phyloP scores from a whole-genome alignment of 35 echinoderm and acorn worm genomes.

The Anneissia japonica region DNA sequence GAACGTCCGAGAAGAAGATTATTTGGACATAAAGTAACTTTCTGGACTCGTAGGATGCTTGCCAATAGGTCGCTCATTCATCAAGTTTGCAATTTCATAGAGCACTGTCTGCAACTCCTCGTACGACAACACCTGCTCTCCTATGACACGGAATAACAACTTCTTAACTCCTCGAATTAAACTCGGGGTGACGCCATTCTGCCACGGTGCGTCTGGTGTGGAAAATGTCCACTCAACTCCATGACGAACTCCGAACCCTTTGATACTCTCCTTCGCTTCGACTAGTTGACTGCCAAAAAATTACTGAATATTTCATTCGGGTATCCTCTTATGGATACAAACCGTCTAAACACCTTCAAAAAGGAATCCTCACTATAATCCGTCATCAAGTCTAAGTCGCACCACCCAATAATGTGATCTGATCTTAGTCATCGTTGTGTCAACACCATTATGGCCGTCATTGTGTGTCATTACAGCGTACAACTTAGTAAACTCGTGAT shows the following conservation, averaged over 20 bases:
- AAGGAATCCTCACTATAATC: slow-evolving; percentile 9
- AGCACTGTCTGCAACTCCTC: slow-evolving; percentile 1
- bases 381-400: neutral
- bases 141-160: neutral
- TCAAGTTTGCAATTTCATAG: neutral
- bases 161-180: neutral
- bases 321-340: slow-evolving; percentile 1
- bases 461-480: neutral
- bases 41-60: no score
- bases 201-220: slow-evolving; percentile 12
- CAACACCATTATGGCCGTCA: neutral
- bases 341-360: slow-evolving; percentile 6
- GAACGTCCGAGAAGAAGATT: no score
- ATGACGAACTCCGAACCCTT: neutral
- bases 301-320: neutral
- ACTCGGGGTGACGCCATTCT: slow-evolving; percentile 6
- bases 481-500: neutral
- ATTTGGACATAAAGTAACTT: no score
- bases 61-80: no score
- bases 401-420: neutral
- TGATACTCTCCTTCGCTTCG: neutral
- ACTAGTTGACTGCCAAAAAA: neutral
- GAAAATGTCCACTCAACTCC: slow-evolving; percentile 12
- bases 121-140: neutral
- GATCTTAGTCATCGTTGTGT: neutral